Evolutionary conservation across 2,888 invertebrate species (phyloP).

Genomic region (Ceraclea dissimilis): DNA sequence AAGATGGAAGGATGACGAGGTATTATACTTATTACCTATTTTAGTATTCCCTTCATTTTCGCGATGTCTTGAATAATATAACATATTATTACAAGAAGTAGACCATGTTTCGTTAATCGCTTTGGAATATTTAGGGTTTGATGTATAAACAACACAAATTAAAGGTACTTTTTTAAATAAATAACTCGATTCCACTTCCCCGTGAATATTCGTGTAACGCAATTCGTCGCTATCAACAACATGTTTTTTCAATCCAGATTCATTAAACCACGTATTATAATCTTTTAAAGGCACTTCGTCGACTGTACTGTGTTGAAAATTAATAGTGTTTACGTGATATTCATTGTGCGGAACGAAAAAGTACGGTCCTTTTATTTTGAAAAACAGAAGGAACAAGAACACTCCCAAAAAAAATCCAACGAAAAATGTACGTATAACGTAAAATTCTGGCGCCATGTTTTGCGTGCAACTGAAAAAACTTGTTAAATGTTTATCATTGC

Average conservation of each 20-base stretch:
- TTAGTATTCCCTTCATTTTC: slow-evolving; percentile 6
- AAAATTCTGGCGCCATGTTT: slow-evolving; percentile 19
- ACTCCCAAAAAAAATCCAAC: slow-evolving; percentile 17
- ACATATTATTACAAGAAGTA: slow-evolving; percentile 33
- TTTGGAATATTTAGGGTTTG: slow-evolving; percentile 35
- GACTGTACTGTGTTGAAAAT: neutral
- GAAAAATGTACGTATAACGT: slow-evolving; percentile 16
- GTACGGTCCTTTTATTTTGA: neutral
- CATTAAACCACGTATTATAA: slow-evolving; percentile 29
- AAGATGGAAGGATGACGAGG: slow-evolving; percentile 39
- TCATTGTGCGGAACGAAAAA: neutral
- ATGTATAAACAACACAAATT: slow-evolving; percentile 42
- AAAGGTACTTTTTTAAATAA: slow-evolving; percentile 34
- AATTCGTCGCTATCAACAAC: slow-evolving; percentile 16
- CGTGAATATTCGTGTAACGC: slow-evolving; percentile 9
- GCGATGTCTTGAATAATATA: slow-evolving; percentile 30
- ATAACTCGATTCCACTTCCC: slow-evolving; percentile 29
- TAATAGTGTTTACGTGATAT: neutral
- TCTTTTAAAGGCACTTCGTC: neutral
- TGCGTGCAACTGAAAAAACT: neutral
- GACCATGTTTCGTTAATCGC: slow-evolving; percentile 40
- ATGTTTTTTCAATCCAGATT: slow-evolving; percentile 22
- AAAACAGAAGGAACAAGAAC: slow-evolving; percentile 6
- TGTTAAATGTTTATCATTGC: too few species aligned
- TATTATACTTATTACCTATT: slow-evolving; percentile 25